Percentiles rank a stretch among this genome's conserved stretches.
Conservation (phyloP, 1,140 invertebrate genomes). For the fruit fly (Drosophila melanogaster) region Release_6_plus_ISO1_MT NT_033779.5:19128001-19128500, state of each 20-base stretch:
- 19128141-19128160: constrained; percentile 70
- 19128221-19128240: constrained; percentile 88
- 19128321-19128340: constrained; percentile 93
- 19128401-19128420: constrained; percentile 94
- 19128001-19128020: constrained; percentile 91
- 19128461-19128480: constrained; percentile 64
- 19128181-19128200: constrained; percentile 81
- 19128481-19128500: constrained; percentile 46
- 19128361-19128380: constrained; percentile 94
- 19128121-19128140: constrained; percentile 70
- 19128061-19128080: constrained; percentile 69
- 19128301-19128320: constrained; percentile 91
- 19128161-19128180: constrained; percentile 82
- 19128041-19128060: constrained; percentile 85
- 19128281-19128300: constrained; percentile 88
- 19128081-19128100: constrained; percentile 85
- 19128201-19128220: constrained; percentile 72
- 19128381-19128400: constrained; percentile 90
- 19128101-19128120: constrained; percentile 85
- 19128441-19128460: constrained; percentile 77
- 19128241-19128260: constrained; percentile 94
- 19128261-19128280: constrained; percentile 88
- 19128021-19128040: constrained; percentile 87
- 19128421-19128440: constrained; percentile 89
- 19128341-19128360: constrained; percentile 96